Evolutionary conservation across 1,140 invertebrate species (phyloP).

Genomic region (Panulirus ornatus): DNA sequence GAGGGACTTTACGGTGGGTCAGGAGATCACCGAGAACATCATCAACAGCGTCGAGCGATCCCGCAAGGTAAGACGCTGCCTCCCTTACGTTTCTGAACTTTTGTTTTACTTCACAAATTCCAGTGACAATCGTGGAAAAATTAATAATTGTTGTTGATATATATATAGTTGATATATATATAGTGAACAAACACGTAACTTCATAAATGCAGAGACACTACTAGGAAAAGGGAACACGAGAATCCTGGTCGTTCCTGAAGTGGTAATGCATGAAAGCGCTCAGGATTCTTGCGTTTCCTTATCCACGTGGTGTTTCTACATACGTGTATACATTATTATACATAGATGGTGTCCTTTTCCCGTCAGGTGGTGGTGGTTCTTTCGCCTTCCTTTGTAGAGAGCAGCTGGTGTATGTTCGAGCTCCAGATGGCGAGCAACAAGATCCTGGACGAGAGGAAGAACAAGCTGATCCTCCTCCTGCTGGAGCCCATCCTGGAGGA

Average conservation of each 20-base stretch:
- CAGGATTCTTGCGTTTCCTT: too few species aligned
- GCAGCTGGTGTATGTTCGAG: conserved; percentile 71
- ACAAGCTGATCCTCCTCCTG: conserved; percentile 57
- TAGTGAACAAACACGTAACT: too few species aligned
- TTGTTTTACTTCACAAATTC: too few species aligned
- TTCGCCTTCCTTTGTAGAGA: conserved; percentile 49
- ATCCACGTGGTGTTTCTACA: neutral
- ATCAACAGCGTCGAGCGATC: conserved; percentile 49
- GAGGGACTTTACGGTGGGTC: conserved; percentile 63
- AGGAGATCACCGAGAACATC: conserved; percentile 67
- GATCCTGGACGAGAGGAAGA: conserved; percentile 50
- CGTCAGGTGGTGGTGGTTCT: conserved; percentile 59
- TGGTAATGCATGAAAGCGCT: too few species aligned
- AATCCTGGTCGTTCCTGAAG: too few species aligned
- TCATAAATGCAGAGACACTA: too few species aligned
- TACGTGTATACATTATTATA: too few species aligned
- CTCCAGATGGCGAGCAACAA: conserved; percentile 64
- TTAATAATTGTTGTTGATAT: too few species aligned
- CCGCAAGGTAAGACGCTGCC: conserved; percentile 46
- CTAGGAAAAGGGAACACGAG: too few species aligned
- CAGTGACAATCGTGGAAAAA: too few species aligned
- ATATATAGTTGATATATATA: too few species aligned
- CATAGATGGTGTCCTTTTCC: neutral
- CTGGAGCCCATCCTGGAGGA: conserved; percentile 38
- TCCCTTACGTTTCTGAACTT: too few species aligned